Evolutionary conservation across 2,888 invertebrate species (phyloP).

Genomic region (Halictus ligatus): DNA sequence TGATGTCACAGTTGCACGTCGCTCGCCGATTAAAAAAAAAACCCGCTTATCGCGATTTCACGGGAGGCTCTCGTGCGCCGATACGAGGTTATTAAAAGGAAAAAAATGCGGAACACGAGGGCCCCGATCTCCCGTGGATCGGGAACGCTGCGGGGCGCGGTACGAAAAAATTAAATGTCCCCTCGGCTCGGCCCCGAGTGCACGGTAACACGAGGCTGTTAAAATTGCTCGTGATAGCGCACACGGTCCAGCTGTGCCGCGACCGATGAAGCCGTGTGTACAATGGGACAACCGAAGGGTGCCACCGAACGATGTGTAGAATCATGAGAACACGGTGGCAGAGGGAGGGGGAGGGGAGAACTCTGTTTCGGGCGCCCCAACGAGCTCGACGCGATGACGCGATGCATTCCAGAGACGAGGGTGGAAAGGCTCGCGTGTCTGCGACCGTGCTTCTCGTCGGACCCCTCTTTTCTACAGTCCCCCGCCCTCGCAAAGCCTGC

Average conservation of each 20-base stretch:
- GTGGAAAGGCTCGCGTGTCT: slow-evolving; percentile 65
- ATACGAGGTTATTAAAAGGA: background rate
- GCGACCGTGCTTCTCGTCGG: slow-evolving; percentile 34
- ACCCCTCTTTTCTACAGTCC: background rate
- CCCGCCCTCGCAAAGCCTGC: slow-evolving; percentile 4
- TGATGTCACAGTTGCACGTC: background rate
- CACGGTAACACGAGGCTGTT: slow-evolving; percentile 49
- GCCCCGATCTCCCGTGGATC: background rate
- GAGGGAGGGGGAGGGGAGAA: background rate
- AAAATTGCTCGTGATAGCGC: slow-evolving; percentile 44
- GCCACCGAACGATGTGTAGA: slow-evolving; percentile 35
- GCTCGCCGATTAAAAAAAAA: background rate
- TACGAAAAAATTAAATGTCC: slow-evolving; percentile 60
- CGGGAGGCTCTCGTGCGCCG: background rate
- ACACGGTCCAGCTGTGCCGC: slow-evolving; percentile 74
- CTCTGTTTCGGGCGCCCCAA: slow-evolving; percentile 31
- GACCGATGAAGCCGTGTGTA: slow-evolving; percentile 72
- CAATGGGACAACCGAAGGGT: slow-evolving; percentile 64
- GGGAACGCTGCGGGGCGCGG: background rate
- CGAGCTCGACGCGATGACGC: slow-evolving; percentile 68
- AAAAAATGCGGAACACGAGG: background rate
- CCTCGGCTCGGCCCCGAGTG: slow-evolving; percentile 4
- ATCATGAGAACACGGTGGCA: slow-evolving; percentile 4
- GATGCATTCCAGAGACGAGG: slow-evolving; percentile 76
- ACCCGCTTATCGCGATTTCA: background rate